Base-by-base conservation (phyloP, 2,888 invertebrate genomes). In the Lycia hirtaria region DNA sequence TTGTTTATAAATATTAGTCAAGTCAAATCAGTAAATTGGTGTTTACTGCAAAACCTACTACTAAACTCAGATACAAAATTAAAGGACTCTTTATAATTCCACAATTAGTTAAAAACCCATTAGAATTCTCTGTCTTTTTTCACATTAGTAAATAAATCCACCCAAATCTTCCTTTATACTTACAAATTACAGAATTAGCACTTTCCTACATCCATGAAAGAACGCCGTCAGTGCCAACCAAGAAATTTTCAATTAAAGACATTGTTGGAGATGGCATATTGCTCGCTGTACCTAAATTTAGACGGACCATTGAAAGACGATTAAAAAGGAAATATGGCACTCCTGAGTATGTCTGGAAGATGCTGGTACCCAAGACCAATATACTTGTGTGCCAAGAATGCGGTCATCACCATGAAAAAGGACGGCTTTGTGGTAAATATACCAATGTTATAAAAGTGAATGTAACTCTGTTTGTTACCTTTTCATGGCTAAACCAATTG, bases 361-460 rank as follows among this genome's bases (percentile, higher is more conserved):
- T 95, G 61, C 76, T 96, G 10, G 88, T 92, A 19, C 95, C 96
- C 0, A 97, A 96, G 80, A 95, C 89, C 3, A 94, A 96, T 81
- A 89, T 98, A 24, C 88, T 95, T 62, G 93, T 94, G 0, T 98
- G 98, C 75, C 90, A 94, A 62, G 94, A 94, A 40, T 98, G 98
- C 87, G 98, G 98, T 0, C 94, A 96, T 81, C 94, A 96, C 85
- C 94, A 97, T 82, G 96, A 97, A 87, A 92, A 93, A 54, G 95
- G 95, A 41, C 92, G 94, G 43, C 89, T 98, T 40, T 98, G 98
- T 85, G 95, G 98, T 97, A 93, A 93, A 51, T 6, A 26, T 19
- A 32, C 22, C 10, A 1, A n/a, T n/a, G 0, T 30, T 30, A 0
- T n/a, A 30, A n/a, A n/a, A n/a, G n/a, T n/a, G n/a, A n/a, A n/a